phyloP scores from a whole-genome alignment of 2,888 invertebrate genomes.

The Pterostichus madidus region DNA sequence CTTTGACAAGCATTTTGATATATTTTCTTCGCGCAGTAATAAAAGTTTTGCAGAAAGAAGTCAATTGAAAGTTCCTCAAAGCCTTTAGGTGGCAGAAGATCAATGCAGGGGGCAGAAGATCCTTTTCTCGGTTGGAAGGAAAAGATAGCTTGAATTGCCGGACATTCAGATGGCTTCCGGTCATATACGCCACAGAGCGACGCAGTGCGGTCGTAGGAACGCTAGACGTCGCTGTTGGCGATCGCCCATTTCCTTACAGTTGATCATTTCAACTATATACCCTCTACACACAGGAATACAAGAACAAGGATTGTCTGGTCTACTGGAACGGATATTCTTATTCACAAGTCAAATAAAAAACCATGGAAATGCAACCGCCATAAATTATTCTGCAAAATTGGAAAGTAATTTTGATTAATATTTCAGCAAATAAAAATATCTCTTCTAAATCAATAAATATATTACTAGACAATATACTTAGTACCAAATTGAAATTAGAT shows the following conservation, averaged over 20 bases:
- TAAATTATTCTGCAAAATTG: constrained; percentile 47
- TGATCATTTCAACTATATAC: constrained; percentile 17
- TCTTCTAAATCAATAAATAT: constrained; percentile 10
- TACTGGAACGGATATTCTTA: constrained; percentile 63
- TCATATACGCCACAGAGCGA: constrained; percentile 59
- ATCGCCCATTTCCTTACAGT: constrained; percentile 66
- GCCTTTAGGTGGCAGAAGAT: constrained; percentile 30
- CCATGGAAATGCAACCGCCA: constrained; percentile 39
- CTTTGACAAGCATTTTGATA: background rate
- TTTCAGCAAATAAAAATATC: constrained; percentile 5
- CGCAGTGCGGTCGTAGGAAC: constrained; percentile 61
- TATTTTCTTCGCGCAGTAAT: constrained; percentile 28
- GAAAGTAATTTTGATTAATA: constrained; percentile 56
- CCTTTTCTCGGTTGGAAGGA: constrained; percentile 60
- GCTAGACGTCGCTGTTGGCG: constrained; percentile 66
- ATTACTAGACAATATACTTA: background rate
- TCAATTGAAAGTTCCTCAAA: constrained; percentile 51
- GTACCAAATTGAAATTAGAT: no score
- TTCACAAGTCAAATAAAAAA: constrained; percentile 57
- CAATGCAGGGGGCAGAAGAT: constrained; percentile 45
- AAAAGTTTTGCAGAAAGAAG: constrained; percentile 34
- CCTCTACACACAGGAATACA: background rate
- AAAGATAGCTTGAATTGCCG: constrained; percentile 65
- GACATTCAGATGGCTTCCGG: constrained; percentile 67
- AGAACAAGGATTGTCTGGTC: background rate